Base-by-base conservation (phyloP, 2,888 invertebrate species). In the Acanthosepion esculentum region DNA sequence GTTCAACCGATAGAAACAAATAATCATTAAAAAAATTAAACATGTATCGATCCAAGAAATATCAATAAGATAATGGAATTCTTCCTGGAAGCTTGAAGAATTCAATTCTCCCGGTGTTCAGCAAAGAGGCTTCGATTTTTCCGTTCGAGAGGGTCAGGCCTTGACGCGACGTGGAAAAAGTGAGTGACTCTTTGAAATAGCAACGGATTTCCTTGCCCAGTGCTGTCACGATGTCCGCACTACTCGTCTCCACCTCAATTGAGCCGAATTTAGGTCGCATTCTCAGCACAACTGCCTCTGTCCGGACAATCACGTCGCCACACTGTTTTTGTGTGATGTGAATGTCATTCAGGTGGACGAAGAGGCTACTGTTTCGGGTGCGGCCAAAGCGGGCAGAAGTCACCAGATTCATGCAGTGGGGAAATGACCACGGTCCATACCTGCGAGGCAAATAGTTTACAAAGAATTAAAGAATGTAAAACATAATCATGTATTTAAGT, bases 141-240 rank as follows among this genome's bases (percentile, higher is more conserved):
- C 96, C 96, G 94, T 97, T 97, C 18, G 96, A 96, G 29, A 96
- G 95, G 50, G 96, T 95, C 48, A 96, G 95, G 18, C 96, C 95
- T 7, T 95, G 95, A 94, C 96, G 95, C 91, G 96, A 96, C 48
- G 96, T 96, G 48, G 96, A 95, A 48, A 97, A 95, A 26, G 96
- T 95, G 92, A 97, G 96, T 0, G 96, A 95, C 0, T 97, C 97
- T 2, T 97, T 96, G 59, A 59, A 59, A 48, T 96, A 96, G 41
- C 97, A 95, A 92, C 96, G 96, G 10, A 97, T 95, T n/a, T 96
- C 96, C 96, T 97, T 96, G 95, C 97, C 96, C 29, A 96, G 95
- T 94, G 97, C 97, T 91, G 97, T 96, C n/a, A 97, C 96, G 96
- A 97, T 97, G 94, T 97, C 97, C 92, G 97, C 96, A 95, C 96